Evolutionary conservation across 2,888 invertebrate species (phyloP), one percentile per base, ranked within the genome.

Genomic region (Tortricodes alternella): DNA sequence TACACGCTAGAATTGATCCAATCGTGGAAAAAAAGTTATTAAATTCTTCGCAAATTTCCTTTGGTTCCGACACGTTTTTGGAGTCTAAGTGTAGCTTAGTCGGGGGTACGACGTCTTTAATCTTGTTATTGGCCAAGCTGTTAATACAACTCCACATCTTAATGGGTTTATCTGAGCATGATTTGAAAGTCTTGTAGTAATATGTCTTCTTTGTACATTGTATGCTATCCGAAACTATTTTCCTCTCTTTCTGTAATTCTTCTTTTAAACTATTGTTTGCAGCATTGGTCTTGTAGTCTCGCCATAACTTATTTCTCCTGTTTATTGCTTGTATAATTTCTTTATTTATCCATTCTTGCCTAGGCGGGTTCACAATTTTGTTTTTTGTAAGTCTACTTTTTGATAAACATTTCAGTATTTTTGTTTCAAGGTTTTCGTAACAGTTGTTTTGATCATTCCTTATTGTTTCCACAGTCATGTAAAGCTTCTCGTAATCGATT

Each of bases 271-370:
- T 16, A n/a, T 16, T 7, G 16, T 35, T n/a, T 4, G 9, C 2
- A 16, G 15, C 7, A 16, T 61, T 41, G 6, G 50, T 41, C 21
- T 63, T 62, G 0, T 46, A 5, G 39, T 44, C 29, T 18, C 27
- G 24, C 65, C 66, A 65, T 27, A 66, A 1, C 2, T 13, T 21
- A 32, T 68, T 68, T 46, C 67, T 60, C 11, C 46, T n/a, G 9
- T 58, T 59, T 6, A 70, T 68, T 23, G 23, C 41, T 6, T 37
- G 8, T n/a, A 66, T 59, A 0, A 68, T 55, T 4, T 57, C 29
- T 35, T 57, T 62, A 15, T 62, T 62, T 19, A 70, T 66, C 66
- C 67, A 70, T 23, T 66, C 64, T 11, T 61, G 24, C 21, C 37
- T 24, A 1, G 62, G 64, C 29, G 24, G 15, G 24, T 65, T 67